phyloP scores from a whole-genome alignment of 2,113 vertebrate species.

The Mystacornis crossleyi region DNA sequence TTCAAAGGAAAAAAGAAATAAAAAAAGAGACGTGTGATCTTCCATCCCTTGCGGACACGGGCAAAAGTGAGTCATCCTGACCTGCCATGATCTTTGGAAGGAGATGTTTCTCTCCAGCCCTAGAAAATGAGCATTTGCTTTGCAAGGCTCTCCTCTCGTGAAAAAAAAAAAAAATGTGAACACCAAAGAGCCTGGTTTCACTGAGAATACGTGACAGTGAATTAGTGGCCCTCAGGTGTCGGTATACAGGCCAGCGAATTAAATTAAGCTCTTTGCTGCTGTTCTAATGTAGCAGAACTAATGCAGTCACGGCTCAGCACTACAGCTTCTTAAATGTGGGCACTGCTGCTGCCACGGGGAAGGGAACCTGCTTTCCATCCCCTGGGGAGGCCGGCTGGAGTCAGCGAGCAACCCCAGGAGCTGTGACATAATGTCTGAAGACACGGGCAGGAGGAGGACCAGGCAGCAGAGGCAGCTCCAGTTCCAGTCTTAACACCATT shows the following conservation, averaged over 20 bases:
- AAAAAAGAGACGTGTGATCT: neutral
- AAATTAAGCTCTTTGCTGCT: conserved; percentile 66
- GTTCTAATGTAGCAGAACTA: conserved; percentile 69
- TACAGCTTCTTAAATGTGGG: conserved; percentile 36
- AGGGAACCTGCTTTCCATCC: conserved; percentile 8
- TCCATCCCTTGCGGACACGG: neutral
- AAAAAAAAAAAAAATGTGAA: neutral
- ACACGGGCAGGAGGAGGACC: neutral
- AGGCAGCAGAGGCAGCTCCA: neutral
- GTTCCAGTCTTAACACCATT: conserved; percentile 25
- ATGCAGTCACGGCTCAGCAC: conserved; percentile 62
- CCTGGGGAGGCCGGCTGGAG: neutral
- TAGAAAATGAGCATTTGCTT: neutral
- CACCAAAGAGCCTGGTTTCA: neutral
- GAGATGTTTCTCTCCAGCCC: neutral
- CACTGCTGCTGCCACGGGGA: conserved; percentile 13
- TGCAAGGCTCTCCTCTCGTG: neutral
- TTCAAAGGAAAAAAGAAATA: neutral
- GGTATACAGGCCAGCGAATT: conserved; percentile 28
- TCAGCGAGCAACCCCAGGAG: neutral
- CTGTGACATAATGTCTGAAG: conserved; percentile 47
- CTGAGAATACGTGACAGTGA: conserved; percentile 48
- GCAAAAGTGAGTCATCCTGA: conserved; percentile 33
- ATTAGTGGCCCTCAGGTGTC: conserved; percentile 66
- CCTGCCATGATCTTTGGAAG: neutral